Conservation (phyloP, 2,888 invertebrate genomes). For the Perithous albicinctus region DNA sequence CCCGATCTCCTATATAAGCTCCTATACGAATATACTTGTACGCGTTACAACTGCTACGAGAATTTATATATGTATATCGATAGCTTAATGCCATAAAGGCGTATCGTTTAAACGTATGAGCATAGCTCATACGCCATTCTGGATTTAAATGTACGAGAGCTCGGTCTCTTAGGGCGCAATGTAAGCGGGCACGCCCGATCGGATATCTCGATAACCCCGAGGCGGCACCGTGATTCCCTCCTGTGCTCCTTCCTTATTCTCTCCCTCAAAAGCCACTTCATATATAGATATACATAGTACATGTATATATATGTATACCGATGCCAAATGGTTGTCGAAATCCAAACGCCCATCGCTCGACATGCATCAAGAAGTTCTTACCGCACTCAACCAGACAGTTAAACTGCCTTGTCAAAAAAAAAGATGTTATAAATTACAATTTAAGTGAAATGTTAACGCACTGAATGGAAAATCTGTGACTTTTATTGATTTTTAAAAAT, state of each 20-base stretch:
- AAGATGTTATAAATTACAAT: too few relatives aligned
- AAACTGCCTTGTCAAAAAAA: too few relatives aligned
- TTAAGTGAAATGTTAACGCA: too few relatives aligned
- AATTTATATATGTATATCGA: slow-evolving; percentile 13
- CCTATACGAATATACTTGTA: slow-evolving; percentile 14
- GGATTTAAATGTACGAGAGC: slow-evolving; percentile 14
- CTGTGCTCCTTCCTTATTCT: slow-evolving; percentile 53
- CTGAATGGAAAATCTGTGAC: too few relatives aligned
- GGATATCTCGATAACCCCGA: slow-evolving; percentile 63
- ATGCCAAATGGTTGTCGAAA: slow-evolving; percentile 11
- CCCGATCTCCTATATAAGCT: slow-evolving; percentile 5
- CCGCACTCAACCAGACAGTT: background rate
- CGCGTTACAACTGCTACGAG: background rate
- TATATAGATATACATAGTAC: background rate
- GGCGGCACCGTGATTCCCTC: slow-evolving; percentile 58
- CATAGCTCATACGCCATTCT: slow-evolving; percentile 16
- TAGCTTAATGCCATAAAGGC: slow-evolving; percentile 14
- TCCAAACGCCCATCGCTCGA: slow-evolving; percentile 3
- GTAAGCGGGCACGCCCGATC: slow-evolving; percentile 62
- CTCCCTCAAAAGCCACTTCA: background rate
- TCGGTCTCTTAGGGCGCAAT: slow-evolving; percentile 33
- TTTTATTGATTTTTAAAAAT: too few relatives aligned
- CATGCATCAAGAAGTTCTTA: slow-evolving; percentile 5
- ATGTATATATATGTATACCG: background rate
- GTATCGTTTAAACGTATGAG: background rate